These are phyloP conservation scores for Malaclemys terrapin DNA, from an alignment of 2,113 vertebrate species.

Conservation along the genomic window DNA sequence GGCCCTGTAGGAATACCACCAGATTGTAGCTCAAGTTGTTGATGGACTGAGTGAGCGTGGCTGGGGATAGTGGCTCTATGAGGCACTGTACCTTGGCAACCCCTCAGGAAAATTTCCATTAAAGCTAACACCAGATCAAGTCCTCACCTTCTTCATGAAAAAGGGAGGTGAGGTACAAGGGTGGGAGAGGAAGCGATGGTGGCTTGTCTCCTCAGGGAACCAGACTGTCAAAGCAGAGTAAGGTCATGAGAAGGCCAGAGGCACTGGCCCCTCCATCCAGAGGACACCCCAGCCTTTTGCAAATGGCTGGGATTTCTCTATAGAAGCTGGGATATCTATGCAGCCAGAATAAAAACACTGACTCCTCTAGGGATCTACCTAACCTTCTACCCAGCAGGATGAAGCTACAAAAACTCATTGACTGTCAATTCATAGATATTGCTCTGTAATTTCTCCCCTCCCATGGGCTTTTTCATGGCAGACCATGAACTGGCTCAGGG, in stretches of 20 bases:
- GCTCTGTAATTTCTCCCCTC: background rate
- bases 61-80: background rate
- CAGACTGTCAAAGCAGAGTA: background rate
- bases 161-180: background rate
- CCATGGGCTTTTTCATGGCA: accelerated
- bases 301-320: conserved; percentile 9
- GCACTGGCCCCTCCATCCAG: background rate
- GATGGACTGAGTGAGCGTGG: background rate
- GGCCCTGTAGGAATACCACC: background rate
- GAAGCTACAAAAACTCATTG: background rate
- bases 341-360: background rate
- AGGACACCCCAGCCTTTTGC: background rate
- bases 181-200: background rate
- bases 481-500: background rate
- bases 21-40: background rate
- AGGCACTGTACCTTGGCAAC: background rate
- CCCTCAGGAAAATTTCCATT: background rate
- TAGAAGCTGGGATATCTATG: background rate
- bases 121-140: background rate
- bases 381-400: accelerated
- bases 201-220: background rate
- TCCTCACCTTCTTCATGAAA: background rate
- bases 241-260: background rate
- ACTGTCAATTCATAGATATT: accelerated
- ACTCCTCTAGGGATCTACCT: background rate